Conservation (phyloP, 2,113 vertebrate species). For the Rissa tridactyla region DNA sequence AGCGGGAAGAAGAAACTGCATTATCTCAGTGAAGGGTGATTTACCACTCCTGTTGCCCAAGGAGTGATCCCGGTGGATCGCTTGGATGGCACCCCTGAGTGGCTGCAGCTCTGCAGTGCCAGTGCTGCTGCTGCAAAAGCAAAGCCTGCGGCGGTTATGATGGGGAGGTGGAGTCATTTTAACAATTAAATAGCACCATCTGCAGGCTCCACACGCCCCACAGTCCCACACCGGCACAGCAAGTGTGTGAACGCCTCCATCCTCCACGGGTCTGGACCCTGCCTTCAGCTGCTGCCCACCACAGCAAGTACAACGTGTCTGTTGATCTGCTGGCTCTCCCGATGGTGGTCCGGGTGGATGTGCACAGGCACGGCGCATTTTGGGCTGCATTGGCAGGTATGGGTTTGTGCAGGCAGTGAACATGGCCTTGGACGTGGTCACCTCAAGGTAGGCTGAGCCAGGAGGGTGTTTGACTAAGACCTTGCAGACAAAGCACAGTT, state of each 20-base stretch:
- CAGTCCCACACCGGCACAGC: accelerated
- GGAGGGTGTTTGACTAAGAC: not conserved
- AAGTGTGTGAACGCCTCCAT: accelerated
- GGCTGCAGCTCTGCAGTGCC: not conserved
- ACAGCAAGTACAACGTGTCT: accelerated
- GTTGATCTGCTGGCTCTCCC: not conserved
- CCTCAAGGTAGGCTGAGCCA: not conserved
- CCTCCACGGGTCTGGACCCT: accelerated
- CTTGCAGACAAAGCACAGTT: not conserved
- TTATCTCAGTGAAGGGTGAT: not conserved
- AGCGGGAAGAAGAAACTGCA: not conserved
- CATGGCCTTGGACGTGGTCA: accelerated
- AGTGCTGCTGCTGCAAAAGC: too few relatives aligned
- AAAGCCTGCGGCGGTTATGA: accelerated
- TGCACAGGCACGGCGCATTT: accelerated
- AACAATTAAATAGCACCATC: conserved; percentile 45
- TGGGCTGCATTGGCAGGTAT: too few relatives aligned
- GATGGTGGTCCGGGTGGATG: accelerated
- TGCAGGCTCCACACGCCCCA: not conserved
- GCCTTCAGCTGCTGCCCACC: accelerated
- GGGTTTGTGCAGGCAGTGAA: not conserved
- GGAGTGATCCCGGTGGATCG: accelerated
- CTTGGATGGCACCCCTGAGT: accelerated
- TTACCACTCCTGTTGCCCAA: not conserved
- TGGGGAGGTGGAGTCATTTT: not conserved